A percentile compares a stretch with the other conserved stretches of the same genome.
phyloP scores from a whole-genome alignment of 2,797 vertebrate species.

The Chelmon rostratus region DNA sequence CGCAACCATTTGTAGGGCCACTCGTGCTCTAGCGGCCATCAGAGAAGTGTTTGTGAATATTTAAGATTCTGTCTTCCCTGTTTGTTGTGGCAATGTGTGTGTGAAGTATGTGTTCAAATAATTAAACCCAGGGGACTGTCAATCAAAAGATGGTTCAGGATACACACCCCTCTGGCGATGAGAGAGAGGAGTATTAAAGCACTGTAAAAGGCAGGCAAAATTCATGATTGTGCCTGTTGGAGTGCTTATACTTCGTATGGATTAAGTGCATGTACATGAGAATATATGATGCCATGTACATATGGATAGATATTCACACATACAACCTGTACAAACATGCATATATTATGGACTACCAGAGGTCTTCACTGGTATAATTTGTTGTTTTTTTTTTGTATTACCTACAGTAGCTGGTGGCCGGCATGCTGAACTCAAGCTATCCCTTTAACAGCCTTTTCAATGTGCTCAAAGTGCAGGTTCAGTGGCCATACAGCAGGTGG shows the following conservation, averaged over 20 bases:
- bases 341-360: background rate
- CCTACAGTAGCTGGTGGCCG: too few relatives aligned
- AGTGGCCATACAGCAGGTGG: background rate
- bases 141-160: slow-evolving; percentile 55
- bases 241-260: slow-evolving; percentile 20
- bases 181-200: slow-evolving; percentile 26
- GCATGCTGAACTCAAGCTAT: too few relatives aligned
- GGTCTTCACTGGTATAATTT: background rate
- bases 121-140: slow-evolving; percentile 63
- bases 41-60: slow-evolving; percentile 51
- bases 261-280: slow-evolving; percentile 34
- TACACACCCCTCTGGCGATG: slow-evolving; percentile 41
- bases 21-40: slow-evolving; percentile 57
- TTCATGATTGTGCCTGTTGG: background rate
- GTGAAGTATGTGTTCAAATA: slow-evolving; percentile 57
- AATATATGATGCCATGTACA: slow-evolving; percentile 8
- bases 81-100: slow-evolving; percentile 38
- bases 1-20: slow-evolving; percentile 33
- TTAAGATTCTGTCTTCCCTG: slow-evolving; percentile 31
- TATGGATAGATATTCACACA: slow-evolving; percentile 27
- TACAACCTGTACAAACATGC: background rate
- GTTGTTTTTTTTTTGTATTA: background rate
- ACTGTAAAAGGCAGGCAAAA: slow-evolving; percentile 26
- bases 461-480: slow-evolving; percentile 12
- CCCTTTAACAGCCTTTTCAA: slow-evolving; percentile 25